Conservation (phyloP, 2,888 invertebrate genomes). For the Leucophenga montana region DNA sequence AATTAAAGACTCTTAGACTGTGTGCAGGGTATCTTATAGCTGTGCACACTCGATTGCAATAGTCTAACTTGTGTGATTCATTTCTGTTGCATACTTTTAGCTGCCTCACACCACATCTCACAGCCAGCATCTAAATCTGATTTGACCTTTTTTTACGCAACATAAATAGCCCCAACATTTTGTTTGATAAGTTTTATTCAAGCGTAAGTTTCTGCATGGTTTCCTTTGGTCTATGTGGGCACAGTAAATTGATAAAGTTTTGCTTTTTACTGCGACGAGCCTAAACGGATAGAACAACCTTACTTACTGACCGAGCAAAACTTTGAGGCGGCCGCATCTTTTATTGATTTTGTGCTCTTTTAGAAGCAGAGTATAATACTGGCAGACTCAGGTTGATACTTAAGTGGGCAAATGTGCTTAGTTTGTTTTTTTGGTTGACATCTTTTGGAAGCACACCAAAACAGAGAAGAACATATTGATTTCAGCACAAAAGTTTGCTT, state of each 20-base stretch:
- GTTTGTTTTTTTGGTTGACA: no score
- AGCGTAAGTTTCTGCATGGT: slow-evolving; percentile 33
- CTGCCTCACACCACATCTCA: background rate
- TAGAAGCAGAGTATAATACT: background rate
- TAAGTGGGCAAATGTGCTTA: no score
- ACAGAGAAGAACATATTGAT: background rate
- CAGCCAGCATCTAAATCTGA: background rate
- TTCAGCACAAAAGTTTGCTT: no score
- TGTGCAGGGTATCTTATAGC: background rate
- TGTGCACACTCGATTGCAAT: background rate
- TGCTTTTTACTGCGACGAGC: background rate
- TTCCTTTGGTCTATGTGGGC: background rate
- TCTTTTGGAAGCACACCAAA: background rate
- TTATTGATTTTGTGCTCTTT: slow-evolving; percentile 10
- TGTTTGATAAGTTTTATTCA: slow-evolving; percentile 16
- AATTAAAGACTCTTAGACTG: background rate
- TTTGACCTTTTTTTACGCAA: background rate
- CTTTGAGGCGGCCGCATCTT: background rate
- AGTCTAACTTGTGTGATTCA: background rate
- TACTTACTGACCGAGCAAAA: no score
- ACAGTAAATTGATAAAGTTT: background rate
- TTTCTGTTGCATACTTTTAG: slow-evolving; percentile 5
- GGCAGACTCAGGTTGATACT: no score
- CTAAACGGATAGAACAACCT: background rate
- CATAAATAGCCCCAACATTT: slow-evolving; percentile 6